Evolutionary conservation across 2,888 invertebrate genomes (phyloP), one percentile per base, ranked within the genome.

Genomic region (Protodeltote pygarga): DNA sequence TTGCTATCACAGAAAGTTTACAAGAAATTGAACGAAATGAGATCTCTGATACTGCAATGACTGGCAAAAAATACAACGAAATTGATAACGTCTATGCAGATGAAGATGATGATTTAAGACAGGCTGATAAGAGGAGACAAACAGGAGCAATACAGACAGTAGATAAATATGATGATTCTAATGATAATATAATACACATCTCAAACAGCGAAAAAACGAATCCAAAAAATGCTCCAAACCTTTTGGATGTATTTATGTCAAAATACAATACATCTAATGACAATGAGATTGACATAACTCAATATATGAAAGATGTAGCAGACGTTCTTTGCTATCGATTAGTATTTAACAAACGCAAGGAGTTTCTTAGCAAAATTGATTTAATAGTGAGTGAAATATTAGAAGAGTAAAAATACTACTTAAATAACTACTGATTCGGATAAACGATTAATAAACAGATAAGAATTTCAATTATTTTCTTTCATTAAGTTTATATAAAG

Each of bases 231-330:
- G 6, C 1, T 28, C 1, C 6, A 9, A 14, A 27, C 9, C 13
- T 10, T 2, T 11, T 55, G 11, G 19, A 44, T 5, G 0, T 1
- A 1, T 55, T 53, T 53, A 34, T 55, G n/a, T 15, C 25, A 4
- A 52, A 44, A 20, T 23, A 52, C 14, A 3, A 21, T 10, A 23
- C 8, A 8, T 5, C 23, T 8, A 10, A 6, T 0, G 17, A 19
- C 4, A 0, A 8, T 6, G 9, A 8, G 3, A 20, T 5, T 1
- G 24, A 42, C 20, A 17, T 54, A 19, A 45, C 31, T 16, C n/a
- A 33, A n/a, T 65, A 60, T 34, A 41, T 65, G 25, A n/a, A 29
- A 0, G 37, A 50, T 35, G 38, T 63, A 9, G 62, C 49, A 31
- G 60, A 59, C 8, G 10, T 42, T 0, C 24, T 49, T 15, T 49